Evolutionary conservation across 2,797 vertebrate genomes (phyloP), one percentile per base, ranked within the genome.

Genomic region (Zalophus californianus): DNA sequence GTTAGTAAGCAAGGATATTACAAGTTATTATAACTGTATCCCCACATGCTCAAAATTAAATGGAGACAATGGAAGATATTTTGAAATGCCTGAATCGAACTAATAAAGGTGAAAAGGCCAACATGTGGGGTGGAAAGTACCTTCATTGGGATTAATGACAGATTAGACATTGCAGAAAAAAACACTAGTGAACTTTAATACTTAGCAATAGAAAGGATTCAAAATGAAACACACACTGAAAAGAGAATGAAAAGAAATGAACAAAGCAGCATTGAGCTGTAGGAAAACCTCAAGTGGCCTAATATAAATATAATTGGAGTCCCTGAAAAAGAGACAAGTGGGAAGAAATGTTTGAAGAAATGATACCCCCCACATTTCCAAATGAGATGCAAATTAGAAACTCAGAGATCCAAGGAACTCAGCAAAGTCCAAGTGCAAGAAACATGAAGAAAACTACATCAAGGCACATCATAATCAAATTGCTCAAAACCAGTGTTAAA

Each of bases 111-210:
- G 48, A 93, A 93, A 82, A 86, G 60, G 93, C 82, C 9, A 93
- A 68, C 15, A 88, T 73, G 11, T 72, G 48, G 91, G 6, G 48
- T 86, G 18, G 91, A 92, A 90, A 75, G 84, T 48, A 85, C 8
- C 58, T 70, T 52, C 18, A 35, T 20, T 68, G 15, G 16, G 64
- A 56, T 90, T 94, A 83, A 60, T 62, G 29, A 35, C 29, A 62
- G n/a, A 72, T 83, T 68, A 79, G 68, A 92, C 5, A 82, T 77
- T 58, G 11, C 21, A 82, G 44, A 68, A 82, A 66, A 96, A 95
- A 93, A 93, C n/a, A 38, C 77, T 94, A 66, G 48, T 97, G 79
- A 89, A 91, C 80, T 64, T 91, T 48, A 96, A 93, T 79, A 83
- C 38, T 87, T 38, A 96, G 18, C 14, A 56, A 89, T 41, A 89